Percentiles rank a stretch among this genome's conserved stretches.
phyloP scores from a whole-genome alignment of 2,113 vertebrate genomes.

The Trogon surrucura region DNA sequence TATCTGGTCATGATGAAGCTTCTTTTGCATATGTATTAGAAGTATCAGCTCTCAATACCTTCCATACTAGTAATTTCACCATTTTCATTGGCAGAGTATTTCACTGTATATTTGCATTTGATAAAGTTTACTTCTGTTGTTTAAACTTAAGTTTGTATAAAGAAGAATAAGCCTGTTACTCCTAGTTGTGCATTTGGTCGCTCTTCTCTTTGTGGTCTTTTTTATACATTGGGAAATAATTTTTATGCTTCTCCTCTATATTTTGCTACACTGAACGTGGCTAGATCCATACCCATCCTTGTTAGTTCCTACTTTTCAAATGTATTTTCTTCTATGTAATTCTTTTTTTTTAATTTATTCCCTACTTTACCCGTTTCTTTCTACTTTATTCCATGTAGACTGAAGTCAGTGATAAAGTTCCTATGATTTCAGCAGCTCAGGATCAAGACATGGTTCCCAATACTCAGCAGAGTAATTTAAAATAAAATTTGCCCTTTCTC shows the following conservation, averaged over 20 bases:
- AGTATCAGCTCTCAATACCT: neutral
- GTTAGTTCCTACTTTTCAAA: conserved; percentile 14
- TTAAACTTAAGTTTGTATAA: neutral
- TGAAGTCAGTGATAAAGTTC: neutral
- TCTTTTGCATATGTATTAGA: neutral
- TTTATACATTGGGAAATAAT: neutral
- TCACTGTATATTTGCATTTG: neutral
- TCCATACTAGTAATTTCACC: neutral
- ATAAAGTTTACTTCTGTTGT: neutral
- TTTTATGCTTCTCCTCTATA: neutral
- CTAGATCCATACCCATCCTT: neutral
- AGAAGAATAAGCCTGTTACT: neutral
- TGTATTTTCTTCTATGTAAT: neutral
- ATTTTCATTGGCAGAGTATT: neutral
- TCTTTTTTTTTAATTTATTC: neutral
- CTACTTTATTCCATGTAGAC: neutral
- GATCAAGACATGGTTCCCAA: neutral
- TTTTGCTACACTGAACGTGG: neutral
- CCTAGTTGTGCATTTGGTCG: neutral
- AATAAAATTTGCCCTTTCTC: neutral
- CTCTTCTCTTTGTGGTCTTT: neutral
- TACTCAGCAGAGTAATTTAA: neutral
- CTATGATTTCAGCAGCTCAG: neutral
- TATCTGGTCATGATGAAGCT: neutral
- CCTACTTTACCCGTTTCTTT: neutral